A percentile compares a stretch with the other conserved stretches of the same genome.
Evolutionary conservation across 2,113 vertebrate species (phyloP).

Genomic region (Hystrix brachyura): DNA sequence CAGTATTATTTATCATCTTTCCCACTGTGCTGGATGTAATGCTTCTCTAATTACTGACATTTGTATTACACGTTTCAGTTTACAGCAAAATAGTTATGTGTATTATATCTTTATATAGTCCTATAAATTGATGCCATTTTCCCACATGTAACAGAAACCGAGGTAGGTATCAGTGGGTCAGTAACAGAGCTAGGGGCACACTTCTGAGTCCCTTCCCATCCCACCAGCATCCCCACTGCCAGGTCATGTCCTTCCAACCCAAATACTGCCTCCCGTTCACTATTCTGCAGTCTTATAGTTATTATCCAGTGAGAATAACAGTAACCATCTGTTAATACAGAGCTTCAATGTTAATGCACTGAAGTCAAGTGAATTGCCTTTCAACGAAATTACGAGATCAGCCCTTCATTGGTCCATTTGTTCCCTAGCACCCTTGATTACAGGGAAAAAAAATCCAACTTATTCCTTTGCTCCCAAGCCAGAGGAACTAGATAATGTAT

Average conservation of each 20-base stretch:
- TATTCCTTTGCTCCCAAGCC: background rate
- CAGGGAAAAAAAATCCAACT: background rate
- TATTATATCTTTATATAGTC: background rate
- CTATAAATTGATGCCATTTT: background rate
- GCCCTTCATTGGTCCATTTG: background rate
- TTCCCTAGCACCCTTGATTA: background rate
- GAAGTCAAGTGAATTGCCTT: background rate
- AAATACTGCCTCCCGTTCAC: background rate
- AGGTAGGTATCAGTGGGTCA: background rate
- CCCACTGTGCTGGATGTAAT: background rate
- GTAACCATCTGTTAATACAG: background rate
- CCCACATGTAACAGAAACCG: background rate
- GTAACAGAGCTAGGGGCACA: background rate
- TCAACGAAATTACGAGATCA: background rate
- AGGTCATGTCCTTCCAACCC: background rate
- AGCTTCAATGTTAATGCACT: background rate
- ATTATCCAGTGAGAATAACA: background rate
- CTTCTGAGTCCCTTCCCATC: background rate
- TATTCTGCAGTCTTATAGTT: background rate
- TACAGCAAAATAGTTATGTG: background rate
- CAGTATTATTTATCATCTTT: constrained; percentile 34
- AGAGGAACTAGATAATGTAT: background rate
- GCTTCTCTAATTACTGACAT: constrained; percentile 3
- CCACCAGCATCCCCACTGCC: background rate
- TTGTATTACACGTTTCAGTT: background rate